Base-by-base conservation (phyloP, 2,113 vertebrate genomes). In the Genyomyrus donnyi region DNA sequence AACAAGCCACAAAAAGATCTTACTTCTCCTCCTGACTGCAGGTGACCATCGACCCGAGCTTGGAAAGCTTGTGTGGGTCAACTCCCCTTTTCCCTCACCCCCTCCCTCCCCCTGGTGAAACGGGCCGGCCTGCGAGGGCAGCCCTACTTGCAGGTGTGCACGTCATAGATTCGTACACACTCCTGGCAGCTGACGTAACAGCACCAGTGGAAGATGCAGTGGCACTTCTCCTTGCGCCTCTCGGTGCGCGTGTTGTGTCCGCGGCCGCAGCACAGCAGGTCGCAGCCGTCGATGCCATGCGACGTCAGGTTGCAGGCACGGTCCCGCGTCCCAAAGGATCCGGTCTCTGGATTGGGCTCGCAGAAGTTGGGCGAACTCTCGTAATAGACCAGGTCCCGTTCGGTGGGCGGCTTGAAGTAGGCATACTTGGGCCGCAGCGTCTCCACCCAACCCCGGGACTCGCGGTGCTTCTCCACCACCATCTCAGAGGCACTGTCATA, bases 171-270 rank as follows among this genome's bases (percentile, higher is more conserved):
- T 0, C 98, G 97, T 85, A 97, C 89, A 9, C 98, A 99, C 95
- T 99, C 98, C 95, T 99, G 98, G 93, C 98, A 99, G 95, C 98
- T 99, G 90, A 99, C 98, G 0, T 99, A 99, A 95, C 98, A 99
- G 95, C 98, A 99, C 98, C 98, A 99, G 96, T 99, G 98, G 96
- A 99, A 99, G 95, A 99, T 97, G 95, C 98, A 99, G 95, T 99
- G 98, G 87, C 98, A 99, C 70, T 99, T 99, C 95, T 99, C 98
- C 89, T 98, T 99, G 91, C 98, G 97, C 31, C 97, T 98, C 96
- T 99, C 98, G 93, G 98, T 99, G 95, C 98, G 95, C 77, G 98
- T 99, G 96, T 99, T 99, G 96, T 99, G 98, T 88, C 98, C 98
- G 0, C 98, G 97, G 3, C 98, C 98, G 15, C 98, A 99, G 96